These are phyloP conservation scores for Amorpha juglandis DNA, from an alignment of 2,888 invertebrate species.

Conservation along the genomic window DNA sequence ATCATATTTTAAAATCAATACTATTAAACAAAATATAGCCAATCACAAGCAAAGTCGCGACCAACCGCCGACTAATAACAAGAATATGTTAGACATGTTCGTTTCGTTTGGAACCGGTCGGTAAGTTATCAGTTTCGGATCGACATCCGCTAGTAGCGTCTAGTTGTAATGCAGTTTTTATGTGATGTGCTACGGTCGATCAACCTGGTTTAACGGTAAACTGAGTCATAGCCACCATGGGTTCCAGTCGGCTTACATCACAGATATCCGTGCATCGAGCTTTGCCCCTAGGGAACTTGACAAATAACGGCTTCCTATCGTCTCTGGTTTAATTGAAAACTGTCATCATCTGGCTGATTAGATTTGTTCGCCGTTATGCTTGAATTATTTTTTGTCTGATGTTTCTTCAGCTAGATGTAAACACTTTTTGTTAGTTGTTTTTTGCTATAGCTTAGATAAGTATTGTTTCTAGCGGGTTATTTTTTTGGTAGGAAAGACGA, in stretches of 20 bases:
- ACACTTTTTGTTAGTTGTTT: conserved; percentile 10
- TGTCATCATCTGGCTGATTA: conserved; percentile 18
- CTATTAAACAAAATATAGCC: not conserved
- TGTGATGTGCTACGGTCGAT: conserved; percentile 62
- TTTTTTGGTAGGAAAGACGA: not conserved
- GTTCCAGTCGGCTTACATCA: conserved; percentile 45
- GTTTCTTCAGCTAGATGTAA: not conserved
- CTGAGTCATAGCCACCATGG: conserved; percentile 27
- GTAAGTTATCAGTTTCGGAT: conserved; percentile 30
- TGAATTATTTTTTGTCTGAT: conserved; percentile 9
- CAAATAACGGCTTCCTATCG: conserved; percentile 17
- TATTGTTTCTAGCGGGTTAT: not conserved
- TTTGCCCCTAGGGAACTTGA: conserved; percentile 36
- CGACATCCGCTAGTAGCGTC: conserved; percentile 43
- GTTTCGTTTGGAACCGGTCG: conserved; percentile 25
- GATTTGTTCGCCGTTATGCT: conserved; percentile 19
- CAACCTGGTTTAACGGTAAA: conserved; percentile 72
- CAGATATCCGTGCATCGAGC: conserved; percentile 12
- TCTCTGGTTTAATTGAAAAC: conserved; percentile 20
- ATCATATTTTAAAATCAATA: too few species aligned
- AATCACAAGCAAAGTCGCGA: not conserved
- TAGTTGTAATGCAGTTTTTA: conserved; percentile 43
- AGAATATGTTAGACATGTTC: conserved; percentile 10
- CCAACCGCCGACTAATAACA: not conserved
- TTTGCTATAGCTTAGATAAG: not conserved